Base-by-base conservation (phyloP, 2,888 invertebrate species). In the Gymnoscelis rufifasciata region DNA sequence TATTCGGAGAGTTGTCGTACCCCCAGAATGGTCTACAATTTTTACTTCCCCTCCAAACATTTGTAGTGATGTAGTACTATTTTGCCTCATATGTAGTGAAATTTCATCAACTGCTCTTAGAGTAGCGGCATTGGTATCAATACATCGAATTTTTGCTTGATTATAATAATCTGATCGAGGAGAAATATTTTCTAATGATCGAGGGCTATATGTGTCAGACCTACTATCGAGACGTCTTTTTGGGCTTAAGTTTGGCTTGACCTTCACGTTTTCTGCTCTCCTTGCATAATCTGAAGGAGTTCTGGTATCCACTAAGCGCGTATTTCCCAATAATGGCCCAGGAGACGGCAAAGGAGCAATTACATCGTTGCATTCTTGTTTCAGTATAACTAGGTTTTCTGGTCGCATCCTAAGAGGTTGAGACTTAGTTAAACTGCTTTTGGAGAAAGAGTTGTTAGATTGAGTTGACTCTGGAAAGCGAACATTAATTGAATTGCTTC, bases 31-130 rank as follows among this genome's bases (percentile, higher is more conserved):
- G 60, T 93, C 92, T 23, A 93, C 84, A 56, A 94, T 93, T 74
- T 93, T 92, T 0, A 94, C 94, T 80, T 94, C 93, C 3, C 94
- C 94, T 2, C 94, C 94, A 72, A 93, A 94, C 89, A 94, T 90
- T 77, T 93, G 93, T 29, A 89, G 65, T 11, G 88, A 88, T n/a
- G n/a, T 39, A 86, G 88, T 88, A 39, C 39, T 50, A 64, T 83
- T 88, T 58, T 89, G 90, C 45, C 90, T 86, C 65, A 90, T 81
- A 12, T 90, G 90, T 56, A 89, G 89, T 23, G 90, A 87, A 49
- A 91, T 74, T 64, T 91, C 91, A 60, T 91, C 91, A 33, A 91
- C 71, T 7, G 90, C 83, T 31, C 90, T 73, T 28, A 91, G 64
- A 14, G 88, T 79, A 29, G 86, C 71, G 3, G 88, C 75, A 36